These are phyloP conservation scores for Pterocles orientalis DNA, from an alignment of 2,113 vertebrate species.

Conservation along the genomic window DNA sequence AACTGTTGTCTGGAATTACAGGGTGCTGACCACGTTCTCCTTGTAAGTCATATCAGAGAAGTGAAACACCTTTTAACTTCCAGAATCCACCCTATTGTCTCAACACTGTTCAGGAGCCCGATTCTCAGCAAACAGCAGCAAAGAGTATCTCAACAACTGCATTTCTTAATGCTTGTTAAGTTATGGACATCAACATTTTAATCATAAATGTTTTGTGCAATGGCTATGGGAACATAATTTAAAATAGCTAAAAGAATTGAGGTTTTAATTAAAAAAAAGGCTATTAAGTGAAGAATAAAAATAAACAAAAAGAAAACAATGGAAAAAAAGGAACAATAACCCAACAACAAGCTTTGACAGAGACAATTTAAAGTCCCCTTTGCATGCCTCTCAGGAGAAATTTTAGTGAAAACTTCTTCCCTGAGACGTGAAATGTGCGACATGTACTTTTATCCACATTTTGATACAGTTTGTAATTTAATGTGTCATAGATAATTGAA, in stretches of 20 bases:
- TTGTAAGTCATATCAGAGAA: neutral
- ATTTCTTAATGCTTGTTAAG: neutral
- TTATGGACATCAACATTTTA: neutral
- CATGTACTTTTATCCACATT: neutral
- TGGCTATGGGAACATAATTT: neutral
- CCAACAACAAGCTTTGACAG: neutral
- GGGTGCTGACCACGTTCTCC: accelerated
- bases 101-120: neutral
- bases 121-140: neutral
- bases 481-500: neutral
- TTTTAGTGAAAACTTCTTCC: neutral
- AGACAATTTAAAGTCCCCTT: neutral
- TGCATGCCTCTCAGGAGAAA: neutral
- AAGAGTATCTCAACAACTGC: neutral
- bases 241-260: neutral
- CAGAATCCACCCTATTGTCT: neutral
- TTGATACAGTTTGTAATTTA: neutral
- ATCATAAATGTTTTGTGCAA: neutral
- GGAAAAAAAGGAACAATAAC: neutral
- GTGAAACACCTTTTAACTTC: neutral
- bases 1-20: neutral
- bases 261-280: neutral
- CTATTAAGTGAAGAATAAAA: neutral
- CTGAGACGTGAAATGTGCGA: neutral
- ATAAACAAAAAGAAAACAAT: accelerated